A percentile compares a stretch with the other conserved stretches of the same genome.
phyloP scores from a whole-genome alignment of 2,113 vertebrate species.

The Melanocharis versteri region DNA sequence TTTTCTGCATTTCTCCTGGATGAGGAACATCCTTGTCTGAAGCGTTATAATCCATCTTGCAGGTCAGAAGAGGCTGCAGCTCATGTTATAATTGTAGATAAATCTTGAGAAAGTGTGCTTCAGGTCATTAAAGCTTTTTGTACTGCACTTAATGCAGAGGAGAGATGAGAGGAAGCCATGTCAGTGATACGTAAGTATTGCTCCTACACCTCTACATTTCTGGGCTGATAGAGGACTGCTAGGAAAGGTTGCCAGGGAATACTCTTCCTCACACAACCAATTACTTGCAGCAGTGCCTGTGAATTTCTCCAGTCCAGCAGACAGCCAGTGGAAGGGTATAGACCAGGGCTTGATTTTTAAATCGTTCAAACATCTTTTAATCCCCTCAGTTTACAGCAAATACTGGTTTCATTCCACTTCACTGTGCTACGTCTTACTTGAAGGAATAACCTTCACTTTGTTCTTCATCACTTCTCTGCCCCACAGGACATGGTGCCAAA shows the following conservation, averaged over 20 bases:
- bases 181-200: not conserved
- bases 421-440: constrained; percentile 8
- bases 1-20: not conserved
- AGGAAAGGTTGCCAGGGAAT: not conserved
- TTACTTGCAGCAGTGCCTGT: not conserved
- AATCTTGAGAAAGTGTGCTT: not conserved
- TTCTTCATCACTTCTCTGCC: not conserved
- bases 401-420: constrained; percentile 57
- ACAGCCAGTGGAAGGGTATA: not conserved
- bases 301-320: not conserved
- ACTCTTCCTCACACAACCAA: not conserved
- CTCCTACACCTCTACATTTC: not conserved
- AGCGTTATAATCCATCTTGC: not conserved
- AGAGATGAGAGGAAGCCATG: not conserved
- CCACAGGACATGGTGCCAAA: not conserved
- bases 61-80: not conserved
- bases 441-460: constrained; percentile 49
- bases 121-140: not conserved
- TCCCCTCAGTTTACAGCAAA: constrained; percentile 33
- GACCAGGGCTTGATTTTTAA: not conserved
- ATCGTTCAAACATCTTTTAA: constrained; percentile 18
- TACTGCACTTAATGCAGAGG: not conserved
- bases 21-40: not conserved
- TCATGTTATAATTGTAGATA: not conserved
- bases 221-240: not conserved